Base-by-base conservation (phyloP, 2,113 vertebrate species). In the Salvator merianae region DNA sequence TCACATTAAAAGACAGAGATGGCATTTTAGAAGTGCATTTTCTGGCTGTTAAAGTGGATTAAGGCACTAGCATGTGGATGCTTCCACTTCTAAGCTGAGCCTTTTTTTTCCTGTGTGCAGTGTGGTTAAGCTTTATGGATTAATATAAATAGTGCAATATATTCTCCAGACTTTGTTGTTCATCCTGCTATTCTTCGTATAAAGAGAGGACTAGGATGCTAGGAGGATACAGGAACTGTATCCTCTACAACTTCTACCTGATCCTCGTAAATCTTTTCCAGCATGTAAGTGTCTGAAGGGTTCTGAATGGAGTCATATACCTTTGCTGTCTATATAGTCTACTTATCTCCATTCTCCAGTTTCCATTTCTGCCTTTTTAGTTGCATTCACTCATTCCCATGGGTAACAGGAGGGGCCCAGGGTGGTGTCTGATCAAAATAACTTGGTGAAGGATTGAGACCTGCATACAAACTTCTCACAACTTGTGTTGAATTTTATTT, bases 371-470 rank as follows among this genome's bases (percentile, higher is more conserved):
- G 22, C 22, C 32, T 43, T 80, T 22, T 6, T 24, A 63, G 59
- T 18, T 18, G 59, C 59, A 20, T 47, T 72, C 32, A 8, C 68
- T 1, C 14, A 53, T 30, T 34, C 66, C 74, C 87, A 76, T 86
- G 76, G 84, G 16, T 53, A 53, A 53, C 50, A 53, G 50, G 50
- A 53, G 47, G 12, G 12, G 47, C 47, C 12, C 47, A 12, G 47
- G 47, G 12, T 50, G 47, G 47, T 12, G 12, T 50, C 6, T 50
- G 47, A 50, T 50, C 6, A 50, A 82, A 83, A 74, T 43, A 30
- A 1, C 13, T 1, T 53, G 47, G 62, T 77, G 88, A 68, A 24
- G 2, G 0, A 0, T 28, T 72, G 63, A 30, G 0, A 0, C 10
- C 3, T 24, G 47, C 12, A 50, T 50, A 50, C 12, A 50, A n/a